Percentiles rank a stretch among this genome's conserved stretches.
Evolutionary conservation across 1,140 invertebrate species (phyloP).

Genomic region (Bombus consobrinus): DNA sequence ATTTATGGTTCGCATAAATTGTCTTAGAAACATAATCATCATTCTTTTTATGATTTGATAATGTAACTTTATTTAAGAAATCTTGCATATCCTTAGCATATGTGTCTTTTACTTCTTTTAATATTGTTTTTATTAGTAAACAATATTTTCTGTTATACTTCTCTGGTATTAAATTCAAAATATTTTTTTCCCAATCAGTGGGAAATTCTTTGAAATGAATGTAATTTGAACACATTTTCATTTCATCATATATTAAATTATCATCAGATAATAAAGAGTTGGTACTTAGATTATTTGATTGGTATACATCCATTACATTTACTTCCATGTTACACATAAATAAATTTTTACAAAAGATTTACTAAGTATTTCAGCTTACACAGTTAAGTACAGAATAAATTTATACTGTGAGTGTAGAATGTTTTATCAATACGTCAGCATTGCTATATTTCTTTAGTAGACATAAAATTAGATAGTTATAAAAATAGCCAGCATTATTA

Average conservation of each 20-base stretch:
- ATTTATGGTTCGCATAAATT: neutral
- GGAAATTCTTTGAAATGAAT: slow-evolving; percentile 45
- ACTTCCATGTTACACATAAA: slow-evolving; percentile 3
- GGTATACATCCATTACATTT: neutral
- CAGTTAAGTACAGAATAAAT: neutral
- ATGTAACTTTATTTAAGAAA: slow-evolving; percentile 49
- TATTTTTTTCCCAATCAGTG: slow-evolving; percentile 70
- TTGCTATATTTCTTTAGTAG: neutral
- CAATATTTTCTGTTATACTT: slow-evolving; percentile 65
- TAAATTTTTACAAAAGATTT: neutral
- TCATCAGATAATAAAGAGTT: neutral
- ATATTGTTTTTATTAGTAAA: slow-evolving; percentile 55
- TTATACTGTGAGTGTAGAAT: slow-evolving; percentile 12
- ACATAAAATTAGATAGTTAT: neutral
- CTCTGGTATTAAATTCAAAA: slow-evolving; percentile 69
- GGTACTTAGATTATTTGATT: slow-evolving; percentile 14
- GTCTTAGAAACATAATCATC: neutral
- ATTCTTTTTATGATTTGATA: slow-evolving; percentile 27
- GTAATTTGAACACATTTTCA: slow-evolving; percentile 43
- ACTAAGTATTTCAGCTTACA: neutral
- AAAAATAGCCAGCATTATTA: neutral
- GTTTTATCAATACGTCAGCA: slow-evolving; percentile 57
- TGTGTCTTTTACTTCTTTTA: slow-evolving; percentile 72
- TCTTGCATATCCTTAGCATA: slow-evolving; percentile 73
- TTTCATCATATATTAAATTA: slow-evolving; percentile 17